Evolutionary conservation across 1,140 invertebrate genomes (phyloP).

Genomic region (Sarcophaga peregrina): DNA sequence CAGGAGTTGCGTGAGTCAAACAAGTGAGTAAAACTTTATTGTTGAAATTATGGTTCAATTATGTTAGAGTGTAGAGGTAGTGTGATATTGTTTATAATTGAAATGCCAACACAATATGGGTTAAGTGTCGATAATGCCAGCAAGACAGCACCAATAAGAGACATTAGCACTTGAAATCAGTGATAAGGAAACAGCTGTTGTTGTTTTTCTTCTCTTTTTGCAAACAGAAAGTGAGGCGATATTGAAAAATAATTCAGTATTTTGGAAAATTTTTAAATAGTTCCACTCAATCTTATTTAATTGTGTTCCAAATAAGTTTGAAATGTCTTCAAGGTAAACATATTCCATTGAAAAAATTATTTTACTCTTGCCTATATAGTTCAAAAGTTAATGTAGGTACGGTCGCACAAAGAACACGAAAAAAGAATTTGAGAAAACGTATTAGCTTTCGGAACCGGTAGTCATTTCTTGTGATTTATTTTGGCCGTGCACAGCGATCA

Average conservation of each 20-base stretch:
- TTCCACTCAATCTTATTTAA: too few species aligned
- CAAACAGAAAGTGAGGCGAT: background rate
- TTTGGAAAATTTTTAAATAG: too few species aligned
- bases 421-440: too few species aligned
- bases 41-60: background rate
- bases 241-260: background rate
- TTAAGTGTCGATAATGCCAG: background rate
- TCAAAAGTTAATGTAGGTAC: too few species aligned
- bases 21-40: slow-evolving; percentile 68
- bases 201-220: background rate
- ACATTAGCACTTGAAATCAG: background rate
- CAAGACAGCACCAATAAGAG: background rate
- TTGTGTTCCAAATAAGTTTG: background rate
- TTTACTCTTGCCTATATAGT: background rate
- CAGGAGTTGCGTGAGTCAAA: slow-evolving; percentile 80
- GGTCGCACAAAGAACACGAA: too few species aligned
- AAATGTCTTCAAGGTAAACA: background rate
- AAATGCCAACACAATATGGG: background rate
- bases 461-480: too few species aligned
- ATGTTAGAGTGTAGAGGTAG: background rate
- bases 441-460: too few species aligned
- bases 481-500: too few species aligned
- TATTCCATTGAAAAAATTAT: background rate
- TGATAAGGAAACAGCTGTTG: background rate
- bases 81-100: background rate